phyloP scores from a whole-genome alignment of 2,888 invertebrate genomes.

The Archaeoteleia sp. region DNA sequence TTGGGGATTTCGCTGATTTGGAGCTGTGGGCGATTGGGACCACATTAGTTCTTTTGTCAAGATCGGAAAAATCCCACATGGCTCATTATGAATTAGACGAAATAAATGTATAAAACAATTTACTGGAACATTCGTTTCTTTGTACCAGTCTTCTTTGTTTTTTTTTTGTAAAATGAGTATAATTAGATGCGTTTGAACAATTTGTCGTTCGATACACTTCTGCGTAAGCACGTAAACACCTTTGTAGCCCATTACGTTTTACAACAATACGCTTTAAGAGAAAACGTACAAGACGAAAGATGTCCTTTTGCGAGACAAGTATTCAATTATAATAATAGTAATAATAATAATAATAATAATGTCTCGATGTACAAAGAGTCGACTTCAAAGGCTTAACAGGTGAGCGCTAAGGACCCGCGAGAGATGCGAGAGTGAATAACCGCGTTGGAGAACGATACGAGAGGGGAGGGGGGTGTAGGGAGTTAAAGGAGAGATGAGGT shows the following conservation, averaged over 20 bases:
- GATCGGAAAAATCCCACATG: too few relatives aligned
- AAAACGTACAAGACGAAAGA: constrained; percentile 50
- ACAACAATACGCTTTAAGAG: constrained; percentile 8
- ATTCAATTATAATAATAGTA: constrained; percentile 68
- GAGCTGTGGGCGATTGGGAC: too few relatives aligned
- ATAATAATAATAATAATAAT: constrained; percentile 57
- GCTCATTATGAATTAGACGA: too few relatives aligned
- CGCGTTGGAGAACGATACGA: constrained; percentile 23
- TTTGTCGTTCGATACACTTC: constrained; percentile 11
- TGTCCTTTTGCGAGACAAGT: constrained; percentile 61
- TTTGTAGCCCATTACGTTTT: constrained; percentile 35
- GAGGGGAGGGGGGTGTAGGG: constrained; percentile 14
- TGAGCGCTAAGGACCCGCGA: constrained; percentile 55
- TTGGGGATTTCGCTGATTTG: too few relatives aligned
- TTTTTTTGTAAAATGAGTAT: constrained; percentile 21
- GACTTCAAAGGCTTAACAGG: constrained; percentile 64
- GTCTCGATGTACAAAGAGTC: constrained; percentile 63
- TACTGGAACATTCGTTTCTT: too few relatives aligned
- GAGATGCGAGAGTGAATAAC: constrained; percentile 42
- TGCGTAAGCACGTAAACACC: constrained; percentile 33
- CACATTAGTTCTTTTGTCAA: too few relatives aligned
- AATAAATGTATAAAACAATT: too few relatives aligned
- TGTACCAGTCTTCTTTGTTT: too few relatives aligned
- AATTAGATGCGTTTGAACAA: constrained; percentile 37
- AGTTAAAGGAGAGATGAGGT: constrained; percentile 39